A percentile compares a stretch with the other conserved stretches of the same genome.
Conservation (phyloP, 2,113 vertebrate genomes). For the Diadophis punctatus region DNA sequence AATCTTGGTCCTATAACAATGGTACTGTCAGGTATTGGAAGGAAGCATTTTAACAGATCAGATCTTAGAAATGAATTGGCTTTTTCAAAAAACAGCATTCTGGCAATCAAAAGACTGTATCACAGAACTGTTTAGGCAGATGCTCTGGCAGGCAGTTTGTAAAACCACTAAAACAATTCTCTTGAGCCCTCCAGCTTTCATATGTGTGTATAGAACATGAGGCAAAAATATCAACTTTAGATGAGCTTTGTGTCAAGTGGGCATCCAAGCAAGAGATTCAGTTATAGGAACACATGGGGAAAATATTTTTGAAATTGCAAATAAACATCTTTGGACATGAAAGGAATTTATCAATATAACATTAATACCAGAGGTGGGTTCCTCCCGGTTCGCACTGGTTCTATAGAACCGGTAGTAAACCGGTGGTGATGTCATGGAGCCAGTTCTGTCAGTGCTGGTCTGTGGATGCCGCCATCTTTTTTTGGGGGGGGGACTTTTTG, state of each 20-base stretch:
- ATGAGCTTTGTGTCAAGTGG: background rate
- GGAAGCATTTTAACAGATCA: background rate
- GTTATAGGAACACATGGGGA: background rate
- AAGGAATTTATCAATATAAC: background rate
- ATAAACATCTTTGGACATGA: background rate
- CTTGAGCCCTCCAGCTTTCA: background rate
- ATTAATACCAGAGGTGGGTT: background rate
- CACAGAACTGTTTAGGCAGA: background rate
- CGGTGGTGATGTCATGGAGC: too few relatives aligned
- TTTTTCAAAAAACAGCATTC: background rate
- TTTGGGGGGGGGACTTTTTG: too few relatives aligned
- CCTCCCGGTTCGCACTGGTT: too few relatives aligned
- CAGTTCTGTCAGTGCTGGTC: too few relatives aligned
- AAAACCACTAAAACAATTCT: background rate
- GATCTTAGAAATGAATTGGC: background rate
- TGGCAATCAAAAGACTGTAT: background rate
- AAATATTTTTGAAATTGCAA: background rate
- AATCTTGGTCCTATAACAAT: background rate
- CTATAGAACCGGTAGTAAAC: too few relatives aligned
- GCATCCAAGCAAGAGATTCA: background rate
- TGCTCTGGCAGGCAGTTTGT: background rate
- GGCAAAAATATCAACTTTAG: background rate
- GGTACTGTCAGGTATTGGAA: background rate
- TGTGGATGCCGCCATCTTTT: too few relatives aligned
- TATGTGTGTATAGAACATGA: background rate